Evolutionary conservation across 2,797 vertebrate species (phyloP), one percentile per base, ranked within the genome.

Genomic region (Oreortyx pictus): DNA sequence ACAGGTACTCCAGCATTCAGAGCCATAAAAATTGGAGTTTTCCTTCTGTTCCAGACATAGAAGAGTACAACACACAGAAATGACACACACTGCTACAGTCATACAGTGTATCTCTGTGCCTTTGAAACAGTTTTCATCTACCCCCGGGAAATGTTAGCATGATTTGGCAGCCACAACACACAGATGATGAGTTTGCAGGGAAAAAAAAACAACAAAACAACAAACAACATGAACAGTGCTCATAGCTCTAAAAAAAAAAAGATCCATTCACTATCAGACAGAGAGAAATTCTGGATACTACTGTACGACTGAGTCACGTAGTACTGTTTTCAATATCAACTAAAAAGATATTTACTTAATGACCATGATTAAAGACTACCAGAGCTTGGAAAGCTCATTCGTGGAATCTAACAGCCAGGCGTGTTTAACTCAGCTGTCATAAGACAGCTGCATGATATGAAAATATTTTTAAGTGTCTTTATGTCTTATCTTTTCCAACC

Each of bases 311-410:
- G 2, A 84, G 49, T 65, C 59, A 66, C 49, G 18, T 3, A 35
- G 41, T 44, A 19, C 20, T 83, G 60, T 57, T 94, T 92, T 94
- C 79, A 93, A 19, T 62, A 92, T 19, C 23, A 90, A 82, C 31
- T 50, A 49, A 39, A 31, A 41, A 35, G 3, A 18, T 46, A 41
- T 67, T 75, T 54, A 59, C 70, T 93, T 65, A 43, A 47, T 6
- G 2, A 73, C 47, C 59, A 64, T 44, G 76, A 31, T 27, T 16
- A 81, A 72, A 61, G 6, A 60, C 14, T 86, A n/a, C 7, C 33
- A 62, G 6, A 68, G 14, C 27, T 67, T 23, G n/a, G n/a, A 39
- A 72, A 74, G 46, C 25, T 91, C 46, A 68, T 62, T 77, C 67
- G 72, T 14, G 27, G 11, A 66, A 70, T 37, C 18, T 52, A 60